These are phyloP conservation scores for Tetramorium bicarinatum DNA, from an alignment of 2,888 invertebrate genomes.

Conservation along the genomic window DNA sequence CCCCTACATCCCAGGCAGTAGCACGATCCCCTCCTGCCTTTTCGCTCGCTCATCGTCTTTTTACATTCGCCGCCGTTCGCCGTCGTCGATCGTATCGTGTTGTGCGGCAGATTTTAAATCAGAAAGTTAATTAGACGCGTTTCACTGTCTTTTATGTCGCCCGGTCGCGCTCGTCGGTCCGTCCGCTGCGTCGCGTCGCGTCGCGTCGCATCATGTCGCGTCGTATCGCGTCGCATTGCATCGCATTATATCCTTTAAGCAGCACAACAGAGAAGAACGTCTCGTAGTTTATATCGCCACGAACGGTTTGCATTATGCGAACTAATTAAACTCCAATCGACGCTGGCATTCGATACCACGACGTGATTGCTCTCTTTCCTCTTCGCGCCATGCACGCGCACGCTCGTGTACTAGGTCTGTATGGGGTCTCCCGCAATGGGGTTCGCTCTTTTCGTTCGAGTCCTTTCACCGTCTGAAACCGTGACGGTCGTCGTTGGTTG, in stretches of 20 bases:
- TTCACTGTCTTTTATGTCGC: slow-evolving; percentile 79
- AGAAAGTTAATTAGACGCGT: slow-evolving; percentile 84
- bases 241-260: slow-evolving; percentile 60
- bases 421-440: neutral
- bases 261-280: slow-evolving; percentile 34
- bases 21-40: slow-evolving; percentile 49
- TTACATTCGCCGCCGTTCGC: slow-evolving; percentile 45
- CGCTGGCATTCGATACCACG: slow-evolving; percentile 69
- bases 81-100: slow-evolving; percentile 80
- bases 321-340: slow-evolving; percentile 84
- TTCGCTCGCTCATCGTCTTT: slow-evolving; percentile 49
- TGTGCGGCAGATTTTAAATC: slow-evolving; percentile 83
- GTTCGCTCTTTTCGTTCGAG: slow-evolving; percentile 31
- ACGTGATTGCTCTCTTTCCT: slow-evolving; percentile 53
- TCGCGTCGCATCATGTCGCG: slow-evolving; percentile 47
- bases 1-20: slow-evolving; percentile 72
- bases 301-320: slow-evolving; percentile 81
- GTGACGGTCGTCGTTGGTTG: slow-evolving; percentile 40
- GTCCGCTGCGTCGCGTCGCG: neutral
- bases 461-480: slow-evolving; percentile 26
- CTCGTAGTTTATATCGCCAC: slow-evolving; percentile 59
- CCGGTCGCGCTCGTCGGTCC: slow-evolving; percentile 54
- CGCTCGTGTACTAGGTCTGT: neutral
- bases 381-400: slow-evolving; percentile 37
- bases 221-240: slow-evolving; percentile 55